Base-by-base conservation (phyloP, 2,113 vertebrate genomes). In the Coregonus clupeaformis region DNA sequence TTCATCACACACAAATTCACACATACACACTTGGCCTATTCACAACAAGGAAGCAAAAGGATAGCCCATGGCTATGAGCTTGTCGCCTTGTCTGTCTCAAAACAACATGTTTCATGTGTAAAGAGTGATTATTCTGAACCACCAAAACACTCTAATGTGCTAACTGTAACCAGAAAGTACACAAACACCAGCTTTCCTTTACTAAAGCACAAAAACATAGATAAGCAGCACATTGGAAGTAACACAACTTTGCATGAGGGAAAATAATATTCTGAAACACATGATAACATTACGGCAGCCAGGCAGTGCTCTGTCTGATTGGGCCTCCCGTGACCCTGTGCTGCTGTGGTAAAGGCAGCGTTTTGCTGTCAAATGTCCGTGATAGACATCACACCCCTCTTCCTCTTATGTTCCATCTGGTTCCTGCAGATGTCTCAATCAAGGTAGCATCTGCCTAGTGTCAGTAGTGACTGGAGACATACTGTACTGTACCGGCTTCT, bases 41-140 rank as follows among this genome's bases (percentile, higher is more conserved):
- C 75, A 73, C 77, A 75, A 82, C 71, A 76, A 68, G 66, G 81
- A 13, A 36, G 59, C 12, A 30, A 65, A 12, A 29, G 68, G 74
- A 78, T 81, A 68, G 88, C 88, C 86, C 70, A 69, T 27, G 81
- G 89, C 88, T 74, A 89, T 83, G 80, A 80, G 82, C 81, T 84
- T 86, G 85, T 86, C 86, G 85, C 71, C 88, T 85, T 84, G 85
- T 77, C 85, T 84, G 78, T 91, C 89, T 90, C 89, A 90, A 81
- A 88, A 87, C 84, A 89, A 84, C 80, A 76, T 72, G 75, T 84
- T 89, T 86, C 82, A 85, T 88, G 84, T 82, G 80, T 82, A 88
- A 86, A 90, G 25, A 27, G 9, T 22, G 25, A 85, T 86, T 87
- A 69, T 72, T 74, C 52, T 11, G 79, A 42, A 83, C 82, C 79